Evolutionary conservation across 2,113 vertebrate genomes (phyloP).

Genomic region (Felis chaus): DNA sequence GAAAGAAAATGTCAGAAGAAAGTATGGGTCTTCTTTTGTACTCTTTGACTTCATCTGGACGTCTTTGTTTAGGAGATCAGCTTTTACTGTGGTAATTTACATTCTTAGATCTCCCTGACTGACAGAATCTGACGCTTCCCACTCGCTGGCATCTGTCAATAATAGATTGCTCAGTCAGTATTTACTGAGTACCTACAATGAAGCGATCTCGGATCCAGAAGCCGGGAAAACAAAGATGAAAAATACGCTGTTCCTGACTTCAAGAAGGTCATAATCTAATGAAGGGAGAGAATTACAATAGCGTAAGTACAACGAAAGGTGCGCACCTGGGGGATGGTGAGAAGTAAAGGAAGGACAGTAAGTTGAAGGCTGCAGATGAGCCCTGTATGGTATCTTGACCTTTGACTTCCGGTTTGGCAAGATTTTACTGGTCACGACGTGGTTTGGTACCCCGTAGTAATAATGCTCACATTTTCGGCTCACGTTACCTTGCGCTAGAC

Average conservation of each 20-base stretch:
- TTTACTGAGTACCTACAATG: not conserved
- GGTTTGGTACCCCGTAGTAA: not conserved
- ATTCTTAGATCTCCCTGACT: not conserved
- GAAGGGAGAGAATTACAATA: not conserved
- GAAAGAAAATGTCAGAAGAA: not conserved
- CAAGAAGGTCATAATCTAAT: not conserved
- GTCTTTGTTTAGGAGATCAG: not conserved
- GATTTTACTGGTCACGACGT: not conserved
- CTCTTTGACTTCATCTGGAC: not conserved
- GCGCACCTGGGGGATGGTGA: fast-evolving
- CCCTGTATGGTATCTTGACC: not conserved
- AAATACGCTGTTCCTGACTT: not conserved
- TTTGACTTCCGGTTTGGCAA: not conserved
- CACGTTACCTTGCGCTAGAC: not conserved
- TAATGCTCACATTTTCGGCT: not conserved
- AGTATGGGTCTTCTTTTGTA: not conserved
- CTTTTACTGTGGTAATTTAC: not conserved
- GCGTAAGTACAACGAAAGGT: not conserved
- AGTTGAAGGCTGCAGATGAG: not conserved
- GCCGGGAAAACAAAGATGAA: not conserved
- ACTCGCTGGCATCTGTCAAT: not conserved
- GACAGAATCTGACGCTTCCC: not conserved
- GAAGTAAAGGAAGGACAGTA: not conserved
- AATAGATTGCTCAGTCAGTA: not conserved
- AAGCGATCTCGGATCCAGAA: not conserved